Evolutionary conservation across 2,113 vertebrate genomes (phyloP).

Genomic region (Nestor notabilis): DNA sequence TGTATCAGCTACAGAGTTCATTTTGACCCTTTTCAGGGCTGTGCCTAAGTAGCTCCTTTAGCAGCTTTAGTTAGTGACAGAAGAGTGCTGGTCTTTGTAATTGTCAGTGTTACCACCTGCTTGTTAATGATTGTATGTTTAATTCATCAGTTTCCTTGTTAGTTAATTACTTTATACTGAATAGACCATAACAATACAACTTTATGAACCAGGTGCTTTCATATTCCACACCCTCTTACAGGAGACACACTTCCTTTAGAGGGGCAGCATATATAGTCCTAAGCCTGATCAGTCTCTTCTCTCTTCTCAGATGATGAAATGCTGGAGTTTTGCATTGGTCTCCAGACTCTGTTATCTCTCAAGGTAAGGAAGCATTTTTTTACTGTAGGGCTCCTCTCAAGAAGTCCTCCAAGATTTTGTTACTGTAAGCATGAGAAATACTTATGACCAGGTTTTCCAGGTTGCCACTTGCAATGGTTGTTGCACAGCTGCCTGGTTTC

Average conservation of each 20-base stretch:
- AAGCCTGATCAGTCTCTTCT: constrained; percentile 1
- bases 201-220: background rate
- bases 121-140: background rate
- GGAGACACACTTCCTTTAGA: background rate
- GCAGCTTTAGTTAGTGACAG: background rate
- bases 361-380: constrained; percentile 81
- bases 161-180: background rate
- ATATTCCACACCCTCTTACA: background rate
- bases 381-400: background rate
- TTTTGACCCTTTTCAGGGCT: background rate
- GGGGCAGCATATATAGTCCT: background rate
- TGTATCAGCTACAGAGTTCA: background rate
- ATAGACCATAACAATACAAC: background rate
- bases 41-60: background rate
- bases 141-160: background rate
- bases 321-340: constrained; percentile 87
- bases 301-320: constrained; percentile 82
- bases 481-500: background rate
- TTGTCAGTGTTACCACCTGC: background rate
- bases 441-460: background rate
- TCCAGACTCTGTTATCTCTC: constrained; percentile 89
- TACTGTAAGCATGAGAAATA: background rate
- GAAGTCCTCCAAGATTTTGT: background rate
- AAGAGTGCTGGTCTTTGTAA: background rate
- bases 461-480: background rate